These are phyloP conservation scores for Agriopis aurantiaria DNA, from an alignment of 2,888 invertebrate species.

Conservation along the genomic window DNA sequence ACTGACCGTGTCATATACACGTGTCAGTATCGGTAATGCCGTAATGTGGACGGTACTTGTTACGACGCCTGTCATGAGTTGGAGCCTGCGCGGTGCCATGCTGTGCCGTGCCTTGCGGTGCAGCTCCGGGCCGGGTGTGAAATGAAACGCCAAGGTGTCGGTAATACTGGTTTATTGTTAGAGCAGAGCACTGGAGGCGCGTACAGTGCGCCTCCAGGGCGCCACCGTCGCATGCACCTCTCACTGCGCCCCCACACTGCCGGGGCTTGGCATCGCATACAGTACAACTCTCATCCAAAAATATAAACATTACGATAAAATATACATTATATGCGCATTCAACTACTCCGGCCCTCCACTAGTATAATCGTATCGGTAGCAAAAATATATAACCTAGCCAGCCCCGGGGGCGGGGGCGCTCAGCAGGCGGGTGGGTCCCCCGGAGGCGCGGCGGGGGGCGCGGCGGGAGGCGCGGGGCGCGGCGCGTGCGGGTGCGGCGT, in stretches of 20 bases:
- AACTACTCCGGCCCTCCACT: not conserved
- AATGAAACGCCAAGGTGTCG: slow-evolving; percentile 33
- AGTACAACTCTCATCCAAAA: slow-evolving; percentile 16
- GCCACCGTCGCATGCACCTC: slow-evolving; percentile 32
- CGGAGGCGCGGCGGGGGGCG: slow-evolving; percentile 37
- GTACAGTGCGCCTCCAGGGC: slow-evolving; percentile 30
- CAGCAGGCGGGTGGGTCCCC: not conserved
- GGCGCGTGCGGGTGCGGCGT: slow-evolving; percentile 59
- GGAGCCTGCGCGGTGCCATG: no score
- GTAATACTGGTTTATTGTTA: slow-evolving; percentile 74
- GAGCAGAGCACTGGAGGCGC: slow-evolving; percentile 20
- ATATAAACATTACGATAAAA: slow-evolving; percentile 16
- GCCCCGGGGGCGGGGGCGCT: no score
- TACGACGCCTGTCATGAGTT: no score
- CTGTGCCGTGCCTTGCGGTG: no score
- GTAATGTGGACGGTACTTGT: no score
- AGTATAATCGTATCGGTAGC: slow-evolving; percentile 7
- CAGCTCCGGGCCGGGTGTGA: no score
- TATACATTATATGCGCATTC: slow-evolving; percentile 1
- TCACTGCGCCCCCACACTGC: slow-evolving; percentile 2
- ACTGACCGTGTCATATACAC: no score
- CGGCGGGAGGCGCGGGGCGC: slow-evolving; percentile 38
- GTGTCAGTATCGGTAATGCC: no score
- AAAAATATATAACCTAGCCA: slow-evolving; percentile 1
- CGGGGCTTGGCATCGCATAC: slow-evolving; percentile 3